Evolutionary conservation across 2,888 invertebrate species (phyloP).

Genomic region (Anodontia alba): DNA sequence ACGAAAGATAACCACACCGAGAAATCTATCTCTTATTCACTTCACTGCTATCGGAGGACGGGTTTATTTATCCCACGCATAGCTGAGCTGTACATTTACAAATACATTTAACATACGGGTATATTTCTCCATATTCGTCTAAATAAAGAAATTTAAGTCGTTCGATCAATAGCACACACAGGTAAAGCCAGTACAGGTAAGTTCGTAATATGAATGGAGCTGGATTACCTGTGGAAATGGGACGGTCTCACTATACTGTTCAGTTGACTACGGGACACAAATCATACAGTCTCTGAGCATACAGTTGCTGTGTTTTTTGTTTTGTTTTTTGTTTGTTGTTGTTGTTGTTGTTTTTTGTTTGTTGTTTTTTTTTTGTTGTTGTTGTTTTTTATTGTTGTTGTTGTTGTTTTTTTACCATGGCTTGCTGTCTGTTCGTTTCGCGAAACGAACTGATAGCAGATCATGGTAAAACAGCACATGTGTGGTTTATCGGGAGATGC

Average conservation of each 20-base stretch:
- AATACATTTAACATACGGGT: constrained; percentile 3
- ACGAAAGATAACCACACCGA: constrained; percentile 6
- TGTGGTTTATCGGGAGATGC: too few relatives aligned
- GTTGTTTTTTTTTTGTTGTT: too few relatives aligned
- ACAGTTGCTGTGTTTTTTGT: too few relatives aligned
- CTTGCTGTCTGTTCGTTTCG: too few relatives aligned
- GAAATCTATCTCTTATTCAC: neutral
- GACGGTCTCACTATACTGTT: neutral
- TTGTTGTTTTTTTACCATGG: too few relatives aligned
- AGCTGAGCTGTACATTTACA: constrained; percentile 2
- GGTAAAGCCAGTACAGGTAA: constrained; percentile 8
- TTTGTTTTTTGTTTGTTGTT: too few relatives aligned
- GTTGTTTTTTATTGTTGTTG: too few relatives aligned
- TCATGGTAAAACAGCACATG: too few relatives aligned
- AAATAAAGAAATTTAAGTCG: constrained; percentile 10
- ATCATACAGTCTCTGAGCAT: too few relatives aligned
- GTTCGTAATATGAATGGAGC: neutral
- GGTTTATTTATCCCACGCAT: constrained; percentile 3
- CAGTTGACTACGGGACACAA: too few relatives aligned
- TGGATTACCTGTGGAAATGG: neutral
- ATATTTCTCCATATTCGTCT: constrained; percentile 4
- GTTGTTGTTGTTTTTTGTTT: too few relatives aligned
- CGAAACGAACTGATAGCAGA: too few relatives aligned
- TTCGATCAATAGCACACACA: neutral
- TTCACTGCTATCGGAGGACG: constrained; percentile 3